Base-by-base conservation (phyloP, 2,888 invertebrate genomes). In the Cryptosula pallasiana region DNA sequence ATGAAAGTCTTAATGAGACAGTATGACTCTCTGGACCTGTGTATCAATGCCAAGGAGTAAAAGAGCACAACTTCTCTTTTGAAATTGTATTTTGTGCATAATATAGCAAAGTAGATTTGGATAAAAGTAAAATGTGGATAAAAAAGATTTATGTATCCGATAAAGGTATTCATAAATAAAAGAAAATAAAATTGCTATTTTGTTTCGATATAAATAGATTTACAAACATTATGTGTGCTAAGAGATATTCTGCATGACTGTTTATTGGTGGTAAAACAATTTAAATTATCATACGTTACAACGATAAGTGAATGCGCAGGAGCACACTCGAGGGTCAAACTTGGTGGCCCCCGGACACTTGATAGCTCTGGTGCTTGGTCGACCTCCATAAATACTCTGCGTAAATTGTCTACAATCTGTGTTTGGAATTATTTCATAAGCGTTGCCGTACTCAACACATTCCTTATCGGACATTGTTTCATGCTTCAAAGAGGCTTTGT, bases 381-480 rank as follows among this genome's bases (percentile, higher is more conserved):
- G 25, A 5, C n/a, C 25, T 16, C 63, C 63, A 27, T 9, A 9
- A 13, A 63, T 63, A 5, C 29, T 32, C 27, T 63, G 63, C 2
- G 27, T 63, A n/a, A 63, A 63, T 32, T 63, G 5, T 32, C 27
- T 27, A 34, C 63, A 63, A 32, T n/a, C 13, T 13, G 63, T 63
- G 9, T 32, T 27, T 3, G 29, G 29, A 9, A 29, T 9, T 2
- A 63, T 32, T 20, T 13, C 9, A 32, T 63, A 63, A 29, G n/a
- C 32, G n/a, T 63, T 63, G 63, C 63, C 63, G 32, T 63, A 32
- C 63, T 63, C 63, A 25, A 29, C 63, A 34, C 63, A 63, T 63
- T 25, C 63, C n/a, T 27, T 5, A 34, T 34, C 63, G 16, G 63
- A 63, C 13, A 32, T 63, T 3, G 63, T 63, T 34, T 63, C 29